Base-by-base conservation (phyloP, 1,140 invertebrate species). In the Artemia franciscana region DNA sequence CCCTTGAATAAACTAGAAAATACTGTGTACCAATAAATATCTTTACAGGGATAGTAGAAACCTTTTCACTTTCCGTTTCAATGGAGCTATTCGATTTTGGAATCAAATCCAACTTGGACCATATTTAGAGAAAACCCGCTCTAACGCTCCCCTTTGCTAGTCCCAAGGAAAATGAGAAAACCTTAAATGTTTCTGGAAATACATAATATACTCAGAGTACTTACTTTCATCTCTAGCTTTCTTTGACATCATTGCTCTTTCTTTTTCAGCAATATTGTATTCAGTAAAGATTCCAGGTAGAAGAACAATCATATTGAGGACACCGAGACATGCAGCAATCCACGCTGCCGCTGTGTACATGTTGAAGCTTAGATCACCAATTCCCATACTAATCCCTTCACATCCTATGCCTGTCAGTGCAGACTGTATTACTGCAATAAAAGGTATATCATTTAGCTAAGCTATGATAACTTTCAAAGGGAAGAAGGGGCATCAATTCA, bases 331-430 rank as follows among this genome's bases (percentile, higher is more conserved):
- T 1, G 84, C 84, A 69, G 69, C 67, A 25, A 70, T 65, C 82
- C 86, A 88, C 0, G 85, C 87, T 7, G 85, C 79, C 2, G 86
- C 84, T 0, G 88, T 91, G 73, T 88, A 93, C 85, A 92, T 89
- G 73, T 91, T 85, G 57, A 91, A 72, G 63, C 81, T 79, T 15
- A 88, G 68, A 3, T 66, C 66, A 5, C 75, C 71, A 27, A 70
- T 71, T 12, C 28, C 61, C 24, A 24, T 24, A 28, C 27, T 56
- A 23, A 15, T 62, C 3, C 83, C 84, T 24, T 78, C 65, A 24
- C 78, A 73, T 15, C 84, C 85, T 23, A 88, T 74, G n/a, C 83
- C 82, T 27, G 84, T 84, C 5, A 86, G 82, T 2, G 78, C 78
- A 2, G 83, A 80, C 75, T 89, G 86, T 7, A 88, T 71, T 27